Evolutionary conservation across 2,888 invertebrate genomes (phyloP), one percentile per base, ranked within the genome.

Genomic region (Meandrusa payeni): DNA sequence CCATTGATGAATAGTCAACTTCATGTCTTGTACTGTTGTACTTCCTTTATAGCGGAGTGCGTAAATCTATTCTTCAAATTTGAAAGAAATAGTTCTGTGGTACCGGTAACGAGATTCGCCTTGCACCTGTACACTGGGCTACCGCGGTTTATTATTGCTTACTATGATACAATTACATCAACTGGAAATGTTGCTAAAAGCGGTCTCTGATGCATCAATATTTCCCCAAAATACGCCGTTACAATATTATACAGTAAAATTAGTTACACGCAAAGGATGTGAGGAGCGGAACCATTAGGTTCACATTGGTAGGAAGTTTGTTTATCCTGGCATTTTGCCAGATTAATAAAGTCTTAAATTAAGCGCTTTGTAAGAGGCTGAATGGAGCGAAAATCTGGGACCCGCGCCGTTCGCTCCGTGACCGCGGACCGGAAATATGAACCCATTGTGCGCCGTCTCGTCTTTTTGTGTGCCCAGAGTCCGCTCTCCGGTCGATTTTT

Each of bases 381-480:
- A 57, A 63, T 55, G 57, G 57, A 59, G 51, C 48, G 46, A 48
- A 59, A 61, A 51, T 58, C 58, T 54, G 57, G 65, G 64, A 62
- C 39, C 38, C 42, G 27, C 40, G 39, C 23, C 38, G 46, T 38
- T 46, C 47, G 27, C 39, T 48, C 47, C 48, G 47, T 53, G 48
- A 47, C 61, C 63, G 63, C 57, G 34, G 64, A 56, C 73, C 75
- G 77, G 81, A 81, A 78, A 78, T 69, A 64, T 71, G 71, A 69
- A 69, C 65, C 69, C 73, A 80, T 81, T 82, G 80, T 81, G 55
- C 61, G 55, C 56, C 63, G 57, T 56, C 60, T 69, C 59, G 52
- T 62, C 65, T 72, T 79, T 78, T 77, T 57, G 47, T 77, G 62
- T 64, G 53, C 51, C 47, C 59, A 48, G 54, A 57, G 55, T 53